Conservation (phyloP, 2,113 vertebrate species). For the Catharus fuscescens region DNA sequence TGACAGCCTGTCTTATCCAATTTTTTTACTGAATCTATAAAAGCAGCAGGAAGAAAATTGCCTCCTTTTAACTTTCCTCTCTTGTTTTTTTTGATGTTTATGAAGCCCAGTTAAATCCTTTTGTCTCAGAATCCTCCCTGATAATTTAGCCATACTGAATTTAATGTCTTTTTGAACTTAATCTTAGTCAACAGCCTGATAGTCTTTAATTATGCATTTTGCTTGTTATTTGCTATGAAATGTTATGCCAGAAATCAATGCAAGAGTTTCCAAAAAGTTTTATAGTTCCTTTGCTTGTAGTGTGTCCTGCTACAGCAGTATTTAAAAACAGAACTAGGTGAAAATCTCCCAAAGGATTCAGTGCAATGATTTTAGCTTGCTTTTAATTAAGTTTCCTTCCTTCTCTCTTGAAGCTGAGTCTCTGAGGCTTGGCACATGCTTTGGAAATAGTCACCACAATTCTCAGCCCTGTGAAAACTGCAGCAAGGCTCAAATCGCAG, state of each 20-base stretch:
- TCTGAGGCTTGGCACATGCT: background rate
- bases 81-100: background rate
- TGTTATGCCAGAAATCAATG: background rate
- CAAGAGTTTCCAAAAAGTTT: background rate
- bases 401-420: background rate
- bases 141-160: background rate
- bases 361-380: background rate
- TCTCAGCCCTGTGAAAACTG: background rate
- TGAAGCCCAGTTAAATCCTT: background rate
- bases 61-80: background rate
- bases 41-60: background rate
- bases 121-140: background rate
- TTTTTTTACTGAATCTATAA: background rate
- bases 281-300: background rate
- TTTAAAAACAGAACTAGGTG: background rate
- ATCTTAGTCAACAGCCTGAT: background rate
- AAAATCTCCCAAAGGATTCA: background rate
- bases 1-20: background rate
- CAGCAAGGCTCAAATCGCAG: background rate
- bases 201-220: background rate
- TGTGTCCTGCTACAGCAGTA: background rate
- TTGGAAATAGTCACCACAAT: background rate
- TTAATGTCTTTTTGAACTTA: background rate
- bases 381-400: constrained; percentile 25
- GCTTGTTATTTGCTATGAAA: background rate